Conservation (phyloP, 2,113 vertebrate species). For the Hyla sarda region DNA sequence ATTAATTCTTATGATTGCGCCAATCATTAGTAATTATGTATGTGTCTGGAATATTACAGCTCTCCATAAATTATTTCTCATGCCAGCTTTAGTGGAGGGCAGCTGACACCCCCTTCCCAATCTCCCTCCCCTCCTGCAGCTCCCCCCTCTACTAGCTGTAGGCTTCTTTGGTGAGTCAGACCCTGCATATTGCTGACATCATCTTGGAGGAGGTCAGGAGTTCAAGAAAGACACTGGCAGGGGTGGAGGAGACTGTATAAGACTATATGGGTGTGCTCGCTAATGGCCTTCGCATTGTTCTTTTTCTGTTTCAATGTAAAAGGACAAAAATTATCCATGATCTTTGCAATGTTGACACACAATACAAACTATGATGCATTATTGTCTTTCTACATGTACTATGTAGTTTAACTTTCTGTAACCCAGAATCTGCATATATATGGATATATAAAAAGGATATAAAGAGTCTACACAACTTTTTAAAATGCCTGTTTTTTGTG, state of each 20-base stretch:
- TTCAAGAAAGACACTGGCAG: constrained; percentile 72
- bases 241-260: constrained; percentile 22
- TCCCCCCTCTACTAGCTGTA: constrained; percentile 31
- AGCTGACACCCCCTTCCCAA: constrained; percentile 52
- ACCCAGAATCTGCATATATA: neutral
- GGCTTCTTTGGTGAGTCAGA: constrained; percentile 70
- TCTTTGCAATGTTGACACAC: neutral
- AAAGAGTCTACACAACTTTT: too few relatives aligned
- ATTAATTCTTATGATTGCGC: too few relatives aligned
- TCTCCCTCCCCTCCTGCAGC: neutral
- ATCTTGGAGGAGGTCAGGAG: constrained; percentile 75
- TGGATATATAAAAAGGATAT: neutral
- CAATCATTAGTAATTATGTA: neutral
- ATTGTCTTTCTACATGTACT: neutral
- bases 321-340: neutral
- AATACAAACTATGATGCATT: neutral
- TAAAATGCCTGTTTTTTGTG: too few relatives aligned
- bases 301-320: neutral
- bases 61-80: constrained; percentile 55
- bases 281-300: neutral
- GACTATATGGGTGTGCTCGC: neutral
- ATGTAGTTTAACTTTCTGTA: neutral
- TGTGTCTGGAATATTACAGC: neutral
- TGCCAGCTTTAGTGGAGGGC: constrained; percentile 65
- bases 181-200: constrained; percentile 66